Base-by-base conservation (phyloP, 2,113 vertebrate genomes). In the Leucopsar rothschildi region DNA sequence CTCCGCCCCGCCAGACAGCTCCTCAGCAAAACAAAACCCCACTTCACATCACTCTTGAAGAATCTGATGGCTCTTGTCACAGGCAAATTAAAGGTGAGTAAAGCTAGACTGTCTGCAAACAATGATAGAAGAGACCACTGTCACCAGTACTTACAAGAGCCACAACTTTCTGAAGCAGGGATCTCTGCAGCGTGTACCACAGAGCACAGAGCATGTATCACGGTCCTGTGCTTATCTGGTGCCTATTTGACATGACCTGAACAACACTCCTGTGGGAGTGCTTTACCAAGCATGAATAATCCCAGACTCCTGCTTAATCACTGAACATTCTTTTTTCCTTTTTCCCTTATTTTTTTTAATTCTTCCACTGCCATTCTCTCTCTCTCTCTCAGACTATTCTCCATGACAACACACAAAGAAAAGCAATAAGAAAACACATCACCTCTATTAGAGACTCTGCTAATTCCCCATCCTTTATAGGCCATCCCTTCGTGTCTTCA, bases 321-420 rank as follows among this genome's bases (percentile, higher is more conserved):
- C 60, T 25, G 37, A 0, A 1, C 64, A 52, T 42, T 59, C 16
- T 61, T 92, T 80, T 80, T 76, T 40, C 1, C 3, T 2, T 14
- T 57, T 60, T 53, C 8, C 2, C 0, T 0, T 17, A 22, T 21
- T 39, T 47, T 44, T 42, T 57, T 28, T 3, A 25, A 66, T 86
- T 86, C 49, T 86, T 37, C 28, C 69, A 40, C 31, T 69, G 79
- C 33, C 40, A 15, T 15, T 89, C 4, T 18, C 20, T 52, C 25
- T 24, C 45, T 18, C 19, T 82, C 55, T 72, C 42, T 70, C 79
- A 47, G 75, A 52, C 88, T 93, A 37, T 52, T 95, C 92, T 94
- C 95, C 95, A 97, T 96, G 94, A 96, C 94, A 97, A 96, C 88
- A 97, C 94, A 91, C 37, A 90, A 77, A 93, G 79, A 81, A 93